Evolutionary conservation across 2,888 invertebrate species (phyloP), one percentile per base, ranked within the genome.

Genomic region (Cylindroiulus punctatus): DNA sequence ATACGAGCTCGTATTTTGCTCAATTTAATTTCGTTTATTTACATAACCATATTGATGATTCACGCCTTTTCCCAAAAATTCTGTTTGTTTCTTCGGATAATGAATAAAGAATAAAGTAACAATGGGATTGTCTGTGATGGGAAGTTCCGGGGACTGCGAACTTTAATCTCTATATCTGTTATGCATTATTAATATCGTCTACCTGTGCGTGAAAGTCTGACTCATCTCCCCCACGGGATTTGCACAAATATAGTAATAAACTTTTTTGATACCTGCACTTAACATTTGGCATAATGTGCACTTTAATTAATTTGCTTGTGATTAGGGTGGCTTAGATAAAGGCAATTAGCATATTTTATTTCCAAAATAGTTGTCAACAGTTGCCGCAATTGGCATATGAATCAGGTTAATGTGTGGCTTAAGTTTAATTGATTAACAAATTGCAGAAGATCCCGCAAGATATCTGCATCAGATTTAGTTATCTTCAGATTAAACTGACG

Each of bases 151-250:
- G 19, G 57, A 1, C 22, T 65, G 22, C 57, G 57, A 65, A 65
- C 57, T 65, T 65, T 22, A 65, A 65, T 65, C 57, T 65, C n/a
- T 65, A 19, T 52, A 65, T 65, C 57, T 22, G 57, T 65, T 65
- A 65, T 65, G 57, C 57, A 65, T 65, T 22, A 65, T 65, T n/a
- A n/a, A 22, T 22, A 65, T 22, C 1, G 8, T n/a, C 22, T 65
- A 65, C 22, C 22, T 65, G 8, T 1, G 22, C 57, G 22, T 65
- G 57, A 65, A 65, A 22, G 57, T 22, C 57, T 65, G 22, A 65
- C 22, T 65, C 57, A 65, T 65, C 57, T 65, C 22, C 57, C 22
- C 5, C 0, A 65, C 57, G 19, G 26, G 26, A 65, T 65, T 22
- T n/a, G n/a, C 12, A 12, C n/a, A n/a, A 52, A 52, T 19, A 22